These are phyloP conservation scores for Peromyscus leucopus DNA, from an alignment of 2,113 vertebrate genomes.

Conservation along the genomic window DNA sequence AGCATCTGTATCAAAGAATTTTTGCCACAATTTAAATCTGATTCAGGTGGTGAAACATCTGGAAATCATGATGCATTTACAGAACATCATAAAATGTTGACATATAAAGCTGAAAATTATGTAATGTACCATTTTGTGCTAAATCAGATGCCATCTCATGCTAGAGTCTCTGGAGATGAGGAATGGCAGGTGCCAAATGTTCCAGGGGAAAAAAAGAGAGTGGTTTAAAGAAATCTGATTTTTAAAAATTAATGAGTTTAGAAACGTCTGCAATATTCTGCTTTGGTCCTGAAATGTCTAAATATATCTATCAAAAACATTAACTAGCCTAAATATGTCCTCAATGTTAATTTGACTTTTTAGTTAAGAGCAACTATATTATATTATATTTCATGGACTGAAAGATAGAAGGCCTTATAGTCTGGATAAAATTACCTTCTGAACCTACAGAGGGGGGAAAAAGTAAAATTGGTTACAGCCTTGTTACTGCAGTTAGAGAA, in stretches of 20 bases:
- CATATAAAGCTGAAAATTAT: constrained; percentile 79
- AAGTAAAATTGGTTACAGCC: constrained; percentile 79
- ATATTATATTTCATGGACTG: constrained; percentile 70
- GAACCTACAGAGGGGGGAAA: constrained; percentile 44
- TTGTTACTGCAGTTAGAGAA: constrained; percentile 72
- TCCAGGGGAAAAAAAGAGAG: constrained; percentile 10
- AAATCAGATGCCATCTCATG: constrained; percentile 69
- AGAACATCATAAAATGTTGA: constrained; percentile 79
- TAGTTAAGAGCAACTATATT: constrained; percentile 53
- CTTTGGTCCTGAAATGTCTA: constrained; percentile 32
- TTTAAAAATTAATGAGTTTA: constrained; percentile 47
- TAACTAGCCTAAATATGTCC: constrained; percentile 42
- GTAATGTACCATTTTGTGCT: constrained; percentile 77
- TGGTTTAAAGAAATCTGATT: constrained; percentile 43
- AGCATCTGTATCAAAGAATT: constrained; percentile 74
- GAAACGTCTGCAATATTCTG: constrained; percentile 42
- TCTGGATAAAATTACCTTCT: constrained; percentile 81
- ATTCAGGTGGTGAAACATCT: constrained; percentile 80
- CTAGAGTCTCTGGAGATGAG: constrained; percentile 36
- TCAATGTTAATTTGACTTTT: constrained; percentile 68
- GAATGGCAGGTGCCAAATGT: constrained; percentile 66
- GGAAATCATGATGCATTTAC: constrained; percentile 80
- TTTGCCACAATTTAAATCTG: constrained; percentile 71
- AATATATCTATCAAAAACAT: constrained; percentile 43
- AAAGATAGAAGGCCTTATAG: constrained; percentile 66